Percentiles rank a stretch among this genome's conserved stretches.
These are phyloP conservation scores for Halocynthia roretzi DNA, from an alignment of 23 tunicate species.

Conservation along the genomic window DNA sequence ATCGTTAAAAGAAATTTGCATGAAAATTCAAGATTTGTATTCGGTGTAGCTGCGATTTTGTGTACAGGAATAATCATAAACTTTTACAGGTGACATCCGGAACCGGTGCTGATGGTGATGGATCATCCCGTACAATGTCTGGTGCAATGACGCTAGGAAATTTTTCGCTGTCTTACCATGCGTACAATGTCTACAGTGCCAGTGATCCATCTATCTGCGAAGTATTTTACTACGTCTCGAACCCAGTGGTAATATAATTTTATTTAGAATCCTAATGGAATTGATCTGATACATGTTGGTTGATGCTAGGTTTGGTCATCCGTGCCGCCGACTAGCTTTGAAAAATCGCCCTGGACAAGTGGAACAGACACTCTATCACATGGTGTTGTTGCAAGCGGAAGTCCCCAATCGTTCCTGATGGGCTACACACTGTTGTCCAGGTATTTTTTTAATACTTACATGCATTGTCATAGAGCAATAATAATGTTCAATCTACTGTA, in stretches of 20 bases:
- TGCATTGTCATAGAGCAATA: not conserved
- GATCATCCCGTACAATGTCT: conserved; percentile 17
- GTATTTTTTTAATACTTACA: conserved; percentile 18
- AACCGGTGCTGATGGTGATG: conserved; percentile 81
- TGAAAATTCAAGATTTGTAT: not conserved
- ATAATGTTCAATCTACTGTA: too few relatives aligned
- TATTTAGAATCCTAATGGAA: not conserved
- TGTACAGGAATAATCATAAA: not conserved
- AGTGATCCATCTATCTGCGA: conserved; percentile 77
- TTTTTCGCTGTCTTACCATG: conserved; percentile 28
- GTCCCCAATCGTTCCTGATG: conserved; percentile 54
- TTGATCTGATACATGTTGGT: not conserved
- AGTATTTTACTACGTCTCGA: conserved; percentile 64
- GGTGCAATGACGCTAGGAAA: conserved; percentile 33
- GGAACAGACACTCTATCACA: conserved; percentile 59
- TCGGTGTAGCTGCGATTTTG: not conserved
- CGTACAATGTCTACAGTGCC: conserved; percentile 59
- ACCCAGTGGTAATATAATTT: conserved; percentile 17
- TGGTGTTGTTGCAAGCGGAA: conserved; percentile 31
- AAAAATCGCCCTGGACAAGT: conserved; percentile 31
- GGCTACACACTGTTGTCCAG: conserved; percentile 80
- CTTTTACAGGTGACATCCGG: conserved; percentile 45
- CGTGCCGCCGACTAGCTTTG: conserved; percentile 44
- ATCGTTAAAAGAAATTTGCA: not conserved
- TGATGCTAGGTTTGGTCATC: conserved; percentile 56